These are phyloP conservation scores for Synergus gifuensis DNA, from an alignment of 2,888 invertebrate genomes.

Conservation along the genomic window DNA sequence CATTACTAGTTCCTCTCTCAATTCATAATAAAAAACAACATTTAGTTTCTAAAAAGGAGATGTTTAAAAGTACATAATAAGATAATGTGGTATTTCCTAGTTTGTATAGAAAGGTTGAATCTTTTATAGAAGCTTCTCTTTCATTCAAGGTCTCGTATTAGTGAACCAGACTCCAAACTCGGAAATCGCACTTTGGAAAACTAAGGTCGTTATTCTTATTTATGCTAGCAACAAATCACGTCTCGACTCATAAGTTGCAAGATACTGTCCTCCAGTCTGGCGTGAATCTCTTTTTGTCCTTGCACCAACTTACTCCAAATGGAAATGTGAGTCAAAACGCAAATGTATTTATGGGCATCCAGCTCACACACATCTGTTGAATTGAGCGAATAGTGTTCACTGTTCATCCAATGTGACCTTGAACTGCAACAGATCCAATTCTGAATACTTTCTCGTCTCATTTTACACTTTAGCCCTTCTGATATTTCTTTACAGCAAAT, in stretches of 20 bases:
- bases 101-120: neutral
- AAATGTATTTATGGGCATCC: constrained; percentile 39
- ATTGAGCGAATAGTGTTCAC: constrained; percentile 28
- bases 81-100: neutral
- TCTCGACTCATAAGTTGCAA: constrained; percentile 4
- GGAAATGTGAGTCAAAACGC: constrained; percentile 40
- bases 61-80: neutral
- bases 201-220: constrained; percentile 28
- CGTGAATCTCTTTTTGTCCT: constrained; percentile 28
- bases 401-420: constrained; percentile 34
- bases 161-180: constrained; percentile 16
- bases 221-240: constrained; percentile 19
- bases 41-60: too few species aligned
- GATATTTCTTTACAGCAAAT: constrained; percentile 13
- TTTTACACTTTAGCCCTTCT: constrained; percentile 26
- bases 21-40: too few species aligned
- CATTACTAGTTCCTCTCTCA: too few species aligned
- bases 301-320: constrained; percentile 35
- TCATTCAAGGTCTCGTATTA: constrained; percentile 22
- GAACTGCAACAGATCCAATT: constrained; percentile 34
- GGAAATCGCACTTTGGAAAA: constrained; percentile 31
- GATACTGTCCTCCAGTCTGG: constrained; percentile 28
- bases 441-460: constrained; percentile 36
- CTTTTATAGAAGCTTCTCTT: neutral
- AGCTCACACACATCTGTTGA: constrained; percentile 11